Conservation (phyloP, 2,888 invertebrate genomes). For the Pristionchus maxplancki region DNA sequence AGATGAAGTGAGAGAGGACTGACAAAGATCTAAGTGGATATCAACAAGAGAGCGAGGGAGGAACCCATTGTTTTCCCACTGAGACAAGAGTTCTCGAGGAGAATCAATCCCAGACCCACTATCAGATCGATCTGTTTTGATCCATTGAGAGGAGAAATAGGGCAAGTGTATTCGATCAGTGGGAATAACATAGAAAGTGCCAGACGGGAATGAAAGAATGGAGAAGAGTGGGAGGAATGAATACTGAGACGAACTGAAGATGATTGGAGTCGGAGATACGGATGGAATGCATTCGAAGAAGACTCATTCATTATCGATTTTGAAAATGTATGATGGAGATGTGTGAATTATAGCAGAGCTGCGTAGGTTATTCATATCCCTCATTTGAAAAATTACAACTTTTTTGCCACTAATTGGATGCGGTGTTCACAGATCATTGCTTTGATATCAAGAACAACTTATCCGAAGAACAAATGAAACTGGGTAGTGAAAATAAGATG, state of each 20-base stretch:
- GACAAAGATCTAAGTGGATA: background rate
- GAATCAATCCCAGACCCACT: background rate
- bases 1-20: background rate
- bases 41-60: constrained; percentile 8
- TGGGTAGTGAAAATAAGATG: background rate
- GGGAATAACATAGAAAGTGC: background rate
- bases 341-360: no score
- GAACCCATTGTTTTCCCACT: background rate
- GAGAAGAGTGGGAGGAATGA: background rate
- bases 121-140: constrained; percentile 18
- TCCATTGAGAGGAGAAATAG: background rate
- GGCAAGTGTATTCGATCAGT: background rate
- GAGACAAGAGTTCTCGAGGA: background rate
- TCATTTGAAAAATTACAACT: no score
- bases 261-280: background rate
- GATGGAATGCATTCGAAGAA: background rate
- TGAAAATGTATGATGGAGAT: background rate
- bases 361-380: no score
- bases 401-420: no score
- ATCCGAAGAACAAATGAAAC: background rate
- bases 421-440: no score
- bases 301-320: background rate
- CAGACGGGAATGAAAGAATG: background rate
- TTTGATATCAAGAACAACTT: background rate
- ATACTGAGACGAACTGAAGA: background rate